Evolutionary conservation across 1,140 invertebrate species (phyloP).

Genomic region (Hestina assimilis): DNA sequence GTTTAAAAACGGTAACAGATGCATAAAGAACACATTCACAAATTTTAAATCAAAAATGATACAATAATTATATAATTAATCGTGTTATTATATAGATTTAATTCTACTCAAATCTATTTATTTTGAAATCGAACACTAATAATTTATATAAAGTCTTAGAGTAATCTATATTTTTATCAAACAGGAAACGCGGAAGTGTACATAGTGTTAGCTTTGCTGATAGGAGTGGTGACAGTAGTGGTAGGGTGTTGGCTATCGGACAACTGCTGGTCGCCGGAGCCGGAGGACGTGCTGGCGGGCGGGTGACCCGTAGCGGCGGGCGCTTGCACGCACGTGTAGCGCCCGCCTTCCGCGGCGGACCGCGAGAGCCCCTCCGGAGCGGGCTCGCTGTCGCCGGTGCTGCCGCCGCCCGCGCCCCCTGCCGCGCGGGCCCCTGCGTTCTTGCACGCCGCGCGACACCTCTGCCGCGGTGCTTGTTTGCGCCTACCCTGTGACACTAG

Average conservation of each 20-base stretch:
- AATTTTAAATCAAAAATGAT: too few species aligned
- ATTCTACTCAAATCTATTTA: too few species aligned
- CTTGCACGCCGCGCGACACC: conserved; percentile 54
- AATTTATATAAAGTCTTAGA: background rate
- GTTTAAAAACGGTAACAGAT: too few species aligned
- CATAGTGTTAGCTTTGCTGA: conserved; percentile 84
- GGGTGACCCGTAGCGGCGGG: conserved; percentile 82
- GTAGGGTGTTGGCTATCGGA: conserved; percentile 87
- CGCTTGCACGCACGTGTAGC: conserved; percentile 77
- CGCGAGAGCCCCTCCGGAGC: conserved; percentile 48
- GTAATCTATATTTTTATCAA: background rate
- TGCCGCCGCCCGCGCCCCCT: conserved; percentile 48
- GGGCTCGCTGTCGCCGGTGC: conserved; percentile 61
- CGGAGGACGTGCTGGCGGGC: conserved; percentile 81
- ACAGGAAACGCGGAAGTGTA: conserved; percentile 85
- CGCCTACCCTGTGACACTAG: conserved; percentile 47
- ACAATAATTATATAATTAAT: too few species aligned
- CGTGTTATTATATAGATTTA: too few species aligned
- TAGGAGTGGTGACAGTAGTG: conserved; percentile 84
- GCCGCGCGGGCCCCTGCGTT: conserved; percentile 50
- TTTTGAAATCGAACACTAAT: too few species aligned
- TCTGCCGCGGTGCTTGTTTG: conserved; percentile 58
- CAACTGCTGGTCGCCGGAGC: conserved; percentile 87
- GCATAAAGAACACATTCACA: too few species aligned
- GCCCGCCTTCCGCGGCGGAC: conserved; percentile 64